Base-by-base conservation (phyloP, 2,888 invertebrate genomes). In the Andricus curvator region DNA sequence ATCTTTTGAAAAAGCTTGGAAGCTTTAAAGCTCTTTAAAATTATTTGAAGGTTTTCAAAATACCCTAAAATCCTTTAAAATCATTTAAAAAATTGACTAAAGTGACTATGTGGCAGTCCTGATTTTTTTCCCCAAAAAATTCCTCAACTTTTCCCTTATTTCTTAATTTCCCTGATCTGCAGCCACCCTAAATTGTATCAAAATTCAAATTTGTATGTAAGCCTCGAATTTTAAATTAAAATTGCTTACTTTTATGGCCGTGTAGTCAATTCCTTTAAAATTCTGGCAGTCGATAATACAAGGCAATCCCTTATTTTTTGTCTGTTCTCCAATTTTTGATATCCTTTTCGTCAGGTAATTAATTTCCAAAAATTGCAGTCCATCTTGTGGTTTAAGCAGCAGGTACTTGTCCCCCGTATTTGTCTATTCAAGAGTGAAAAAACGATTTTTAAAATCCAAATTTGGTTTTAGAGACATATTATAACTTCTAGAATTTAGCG, bases 291-390 rank as follows among this genome's bases (percentile, higher is more conserved):
- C 95, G 1, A 97, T 88, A 0, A 95, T 94, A 33, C 96, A 89
- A 0, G 95, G 94, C n/a, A 94, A 92, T 41, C 85, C 93, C 90
- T 82, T 91, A 81, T 91, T 90, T 25, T 93, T 93, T 56, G 93
- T 89, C 82, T 92, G 90, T 70, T 91, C 84, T 60, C 94, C 94
- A 15, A 94, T 94, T 78, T 94, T 93, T 56, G 92, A 91, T 77
- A 96, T 93, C 86, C 94, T 94, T 74, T 94, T 93, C 15, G 94
- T 94, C 66, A 96, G 91, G 84, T 94, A 94, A 90, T 96, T 96
- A 4, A 95, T 95, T 76, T 96, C 95, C 41, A 96, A 95, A 93
- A 96, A 97, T 89, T 95, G 95, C 78, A 97, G 92, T 78, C 96
- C 96, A 77, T 95, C 92, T 85, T 95, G 94, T 2, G 96, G 96